These are phyloP conservation scores for Alcedo quadribrachys DNA, from an alignment of 2,797 vertebrate genomes.

Conservation along the genomic window DNA sequence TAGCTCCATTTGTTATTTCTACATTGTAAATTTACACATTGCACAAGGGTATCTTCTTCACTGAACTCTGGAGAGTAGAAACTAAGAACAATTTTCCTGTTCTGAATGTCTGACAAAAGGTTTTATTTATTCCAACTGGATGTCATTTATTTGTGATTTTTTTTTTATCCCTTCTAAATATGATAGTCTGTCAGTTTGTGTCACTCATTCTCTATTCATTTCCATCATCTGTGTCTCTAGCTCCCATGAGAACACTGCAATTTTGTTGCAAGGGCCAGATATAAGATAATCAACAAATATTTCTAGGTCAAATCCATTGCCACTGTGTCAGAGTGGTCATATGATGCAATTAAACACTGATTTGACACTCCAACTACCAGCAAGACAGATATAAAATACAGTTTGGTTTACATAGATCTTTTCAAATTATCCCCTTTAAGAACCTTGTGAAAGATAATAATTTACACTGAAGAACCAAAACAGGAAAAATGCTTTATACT, in stretches of 20 bases:
- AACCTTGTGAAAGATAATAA: not conserved
- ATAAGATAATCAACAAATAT: conserved; percentile 53
- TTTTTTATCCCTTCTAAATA: not conserved
- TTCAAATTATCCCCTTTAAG: not conserved
- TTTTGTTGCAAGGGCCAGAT: conserved; percentile 41
- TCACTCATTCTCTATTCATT: conserved; percentile 14
- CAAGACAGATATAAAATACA: conserved; percentile 16
- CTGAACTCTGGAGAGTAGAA: not conserved
- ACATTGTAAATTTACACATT: not conserved
- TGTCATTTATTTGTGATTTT: not conserved
- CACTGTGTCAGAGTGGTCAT: not conserved
- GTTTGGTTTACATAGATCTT: not conserved
- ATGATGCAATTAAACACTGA: conserved; percentile 38
- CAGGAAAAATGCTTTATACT: conserved; percentile 21
- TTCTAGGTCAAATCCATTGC: conserved; percentile 46
- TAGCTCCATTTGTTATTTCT: not conserved
- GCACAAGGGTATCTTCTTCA: not conserved
- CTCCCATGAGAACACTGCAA: conserved; percentile 15
- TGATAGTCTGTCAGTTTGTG: not conserved
- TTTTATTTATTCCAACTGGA: conserved; percentile 14
- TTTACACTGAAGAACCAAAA: not conserved
- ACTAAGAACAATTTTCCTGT: not conserved
- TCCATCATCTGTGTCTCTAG: conserved; percentile 16
- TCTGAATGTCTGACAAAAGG: not conserved
- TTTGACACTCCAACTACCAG: conserved; percentile 35